Evolutionary conservation across 1,140 invertebrate species (phyloP), one percentile per base, ranked within the genome.

Genomic region (Cylas formicarius): DNA sequence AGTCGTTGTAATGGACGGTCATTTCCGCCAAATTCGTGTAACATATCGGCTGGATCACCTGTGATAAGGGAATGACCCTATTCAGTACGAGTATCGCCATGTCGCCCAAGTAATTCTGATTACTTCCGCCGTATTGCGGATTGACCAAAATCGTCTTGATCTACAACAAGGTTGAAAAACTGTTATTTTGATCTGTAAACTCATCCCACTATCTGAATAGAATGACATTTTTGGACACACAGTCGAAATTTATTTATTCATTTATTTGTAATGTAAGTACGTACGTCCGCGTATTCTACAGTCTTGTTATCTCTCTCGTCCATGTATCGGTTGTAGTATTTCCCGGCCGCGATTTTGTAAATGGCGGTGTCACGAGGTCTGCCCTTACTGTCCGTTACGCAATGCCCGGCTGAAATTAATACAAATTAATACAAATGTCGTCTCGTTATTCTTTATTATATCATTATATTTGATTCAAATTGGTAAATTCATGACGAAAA

Each of bases 381-480:
- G 0, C 50, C 52, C 3, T 43, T 3, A 22, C 53, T n/a, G 4
- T 17, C n/a, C n/a, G 56, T 47, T 11, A 58, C 46, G 32, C 56
- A 58, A 48, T 58, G 56, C 4, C 53, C 56, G 42, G 56, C 56
- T 56, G 33, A 48, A 53, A 53, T 49, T n/a, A n/a, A 19, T 35
- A 13, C 36, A 20, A 31, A 26, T 28, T 9, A 41, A 39, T 10
- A 44, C 10, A 20, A 33, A 6, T 44, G 11, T 18, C 34, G 17
- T 18, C 14, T 4, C 4, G 11, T 18, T 13, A n/a, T n/a, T n/a
- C n/a, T n/a, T n/a, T n/a, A n/a, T n/a, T n/a, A n/a, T n/a, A n/a
- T n/a, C n/a, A n/a, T n/a, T n/a, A n/a, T n/a, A n/a, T n/a, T n/a
- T n/a, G n/a, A n/a, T n/a, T n/a, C n/a, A n/a, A n/a, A n/a, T n/a